phyloP scores from a whole-genome alignment of 2,888 invertebrate species.

The Pyrrhia umbra region DNA sequence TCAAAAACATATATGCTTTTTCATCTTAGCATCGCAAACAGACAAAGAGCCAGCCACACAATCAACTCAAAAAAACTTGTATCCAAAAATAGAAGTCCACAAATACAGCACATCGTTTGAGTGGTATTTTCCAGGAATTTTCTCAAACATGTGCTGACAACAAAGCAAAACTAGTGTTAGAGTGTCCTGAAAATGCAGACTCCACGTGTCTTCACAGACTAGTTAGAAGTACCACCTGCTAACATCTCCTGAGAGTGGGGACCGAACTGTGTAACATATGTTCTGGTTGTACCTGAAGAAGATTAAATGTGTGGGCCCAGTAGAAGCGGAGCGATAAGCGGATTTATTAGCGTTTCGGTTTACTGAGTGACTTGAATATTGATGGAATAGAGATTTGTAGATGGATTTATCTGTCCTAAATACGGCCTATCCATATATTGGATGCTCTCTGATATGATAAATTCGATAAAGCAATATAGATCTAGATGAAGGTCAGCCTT shows the following conservation, averaged over 20 bases:
- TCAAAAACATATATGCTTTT: too few relatives aligned
- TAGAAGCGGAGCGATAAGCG: slow-evolving; percentile 17
- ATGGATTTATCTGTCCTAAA: not conserved
- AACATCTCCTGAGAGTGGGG: slow-evolving; percentile 10
- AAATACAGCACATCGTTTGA: too few relatives aligned
- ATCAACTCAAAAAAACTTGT: too few relatives aligned
- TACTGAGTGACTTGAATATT: not conserved
- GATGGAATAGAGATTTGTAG: not conserved
- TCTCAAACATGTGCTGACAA: not conserved
- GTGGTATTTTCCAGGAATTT: not conserved
- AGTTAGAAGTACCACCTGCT: slow-evolving; percentile 31
- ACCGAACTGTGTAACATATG: slow-evolving; percentile 32
- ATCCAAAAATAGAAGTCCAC: too few relatives aligned
- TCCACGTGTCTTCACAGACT: slow-evolving; percentile 7
- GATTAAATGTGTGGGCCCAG: slow-evolving; percentile 23
- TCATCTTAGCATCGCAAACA: too few relatives aligned
- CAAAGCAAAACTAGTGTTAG: not conserved
- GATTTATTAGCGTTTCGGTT: slow-evolving; percentile 5
- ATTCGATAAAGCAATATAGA: not conserved
- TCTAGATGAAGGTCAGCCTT: not conserved
- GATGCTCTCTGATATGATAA: not conserved
- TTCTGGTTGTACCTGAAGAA: slow-evolving; percentile 22
- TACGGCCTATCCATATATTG: not conserved
- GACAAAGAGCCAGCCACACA: too few relatives aligned
- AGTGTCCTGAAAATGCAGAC: not conserved